Evolutionary conservation across 1,140 invertebrate genomes (phyloP).

Genomic region (Periplaneta americana): DNA sequence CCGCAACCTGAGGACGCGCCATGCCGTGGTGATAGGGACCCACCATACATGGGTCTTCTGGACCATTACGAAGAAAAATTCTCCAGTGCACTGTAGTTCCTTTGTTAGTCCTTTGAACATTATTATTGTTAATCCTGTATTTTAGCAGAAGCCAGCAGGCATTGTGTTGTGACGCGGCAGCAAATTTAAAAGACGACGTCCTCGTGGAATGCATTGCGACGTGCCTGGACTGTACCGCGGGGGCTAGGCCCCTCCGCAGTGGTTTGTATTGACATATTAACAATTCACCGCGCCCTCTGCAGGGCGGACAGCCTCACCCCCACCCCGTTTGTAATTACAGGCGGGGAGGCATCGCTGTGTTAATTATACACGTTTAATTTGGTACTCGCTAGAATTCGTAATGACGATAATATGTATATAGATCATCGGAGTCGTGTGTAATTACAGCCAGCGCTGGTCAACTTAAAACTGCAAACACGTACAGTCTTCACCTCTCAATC

Average conservation of each 20-base stretch:
- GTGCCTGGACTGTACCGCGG: background rate
- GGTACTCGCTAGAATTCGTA: background rate
- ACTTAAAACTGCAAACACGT: background rate
- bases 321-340: background rate
- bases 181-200: too few relatives aligned
- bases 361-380: constrained; percentile 19
- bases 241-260: background rate
- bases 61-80: too few relatives aligned
- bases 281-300: background rate
- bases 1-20: too few relatives aligned
- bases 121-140: too few relatives aligned
- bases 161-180: too few relatives aligned
- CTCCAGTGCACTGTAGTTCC: too few relatives aligned
- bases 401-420: background rate
- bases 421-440: background rate
- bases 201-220: too few relatives aligned
- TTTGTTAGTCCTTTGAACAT: too few relatives aligned
- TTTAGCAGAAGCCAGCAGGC: too few relatives aligned
- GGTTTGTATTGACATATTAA: constrained; percentile 4
- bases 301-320: background rate
- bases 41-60: too few relatives aligned
- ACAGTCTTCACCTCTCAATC: too few relatives aligned
- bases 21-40: too few relatives aligned
- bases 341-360: background rate
- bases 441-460: background rate